phyloP scores from a whole-genome alignment of 2,113 vertebrate genomes.

The Pyxicephalus adspersus region DNA sequence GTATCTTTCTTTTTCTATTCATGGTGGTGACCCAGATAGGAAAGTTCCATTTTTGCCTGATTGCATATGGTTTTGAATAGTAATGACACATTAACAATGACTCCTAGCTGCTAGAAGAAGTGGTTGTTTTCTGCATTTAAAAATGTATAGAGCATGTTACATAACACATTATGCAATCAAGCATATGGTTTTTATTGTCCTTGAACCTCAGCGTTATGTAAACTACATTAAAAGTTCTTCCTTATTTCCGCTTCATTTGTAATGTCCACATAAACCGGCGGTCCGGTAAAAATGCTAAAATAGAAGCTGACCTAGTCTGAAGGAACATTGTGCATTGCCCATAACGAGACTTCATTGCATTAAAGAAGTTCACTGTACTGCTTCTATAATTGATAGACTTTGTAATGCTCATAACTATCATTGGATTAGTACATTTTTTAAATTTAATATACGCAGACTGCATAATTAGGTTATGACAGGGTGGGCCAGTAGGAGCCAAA shows the following conservation, averaged over 20 bases:
- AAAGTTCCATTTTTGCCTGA: conserved; percentile 43
- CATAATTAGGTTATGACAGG: no score
- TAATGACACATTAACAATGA: conserved; percentile 51
- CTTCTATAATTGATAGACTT: neutral
- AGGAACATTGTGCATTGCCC: neutral
- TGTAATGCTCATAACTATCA: neutral
- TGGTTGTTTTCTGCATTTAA: conserved; percentile 3
- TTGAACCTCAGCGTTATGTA: neutral
- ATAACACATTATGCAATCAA: conserved; percentile 26
- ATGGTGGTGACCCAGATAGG: conserved; percentile 53
- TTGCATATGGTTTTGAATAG: conserved; percentile 34
- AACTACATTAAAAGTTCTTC: neutral
- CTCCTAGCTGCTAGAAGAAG: conserved; percentile 20
- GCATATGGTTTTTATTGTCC: neutral
- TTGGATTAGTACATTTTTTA: neutral
- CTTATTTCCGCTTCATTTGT: neutral
- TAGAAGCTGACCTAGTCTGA: neutral
- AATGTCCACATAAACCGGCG: neutral
- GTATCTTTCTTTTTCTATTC: conserved; percentile 37
- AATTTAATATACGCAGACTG: no score
- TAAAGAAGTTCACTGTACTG: neutral
- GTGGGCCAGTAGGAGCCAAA: no score
- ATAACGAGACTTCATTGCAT: neutral
- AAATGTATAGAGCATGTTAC: conserved; percentile 30
- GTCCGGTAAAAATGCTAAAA: neutral